Conservation (phyloP, 1,140 invertebrate genomes). For the Centruroides vittatus region DNA sequence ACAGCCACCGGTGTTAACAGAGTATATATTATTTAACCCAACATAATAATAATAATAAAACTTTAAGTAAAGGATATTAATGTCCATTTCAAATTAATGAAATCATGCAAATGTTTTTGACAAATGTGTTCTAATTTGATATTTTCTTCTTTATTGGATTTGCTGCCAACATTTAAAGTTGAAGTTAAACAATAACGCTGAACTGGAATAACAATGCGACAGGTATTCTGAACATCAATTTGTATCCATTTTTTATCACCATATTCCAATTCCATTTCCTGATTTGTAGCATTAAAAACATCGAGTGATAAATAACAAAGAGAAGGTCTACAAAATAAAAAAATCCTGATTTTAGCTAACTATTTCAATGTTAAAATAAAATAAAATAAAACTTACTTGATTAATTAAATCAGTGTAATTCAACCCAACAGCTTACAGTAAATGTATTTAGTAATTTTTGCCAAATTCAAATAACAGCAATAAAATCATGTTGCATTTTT, state of each 20-base stretch:
- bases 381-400: too few relatives aligned
- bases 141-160: too few relatives aligned
- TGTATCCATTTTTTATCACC: conserved; percentile 63
- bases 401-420: too few relatives aligned
- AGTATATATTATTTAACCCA: too few relatives aligned
- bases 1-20: too few relatives aligned
- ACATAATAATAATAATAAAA: too few relatives aligned
- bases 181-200: conserved; percentile 55
- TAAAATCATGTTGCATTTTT: too few relatives aligned
- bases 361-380: too few relatives aligned
- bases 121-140: conserved; percentile 29
- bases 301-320: conserved; percentile 82
- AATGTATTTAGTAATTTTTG: too few relatives aligned
- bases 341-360: neutral
- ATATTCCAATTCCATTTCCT: conserved; percentile 81
- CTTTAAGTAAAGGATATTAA: neutral
- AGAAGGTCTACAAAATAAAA: conserved; percentile 40
- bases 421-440: too few relatives aligned
- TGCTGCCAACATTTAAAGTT: too few relatives aligned
- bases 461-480: too few relatives aligned
- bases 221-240: conserved; percentile 72
- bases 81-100: conserved; percentile 64
- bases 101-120: conserved; percentile 59
- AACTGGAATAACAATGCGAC: conserved; percentile 71
- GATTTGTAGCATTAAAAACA: conserved; percentile 64